These are phyloP conservation scores for Dipodomys spectabilis DNA, from an alignment of 2,113 vertebrate genomes.

Conservation along the genomic window DNA sequence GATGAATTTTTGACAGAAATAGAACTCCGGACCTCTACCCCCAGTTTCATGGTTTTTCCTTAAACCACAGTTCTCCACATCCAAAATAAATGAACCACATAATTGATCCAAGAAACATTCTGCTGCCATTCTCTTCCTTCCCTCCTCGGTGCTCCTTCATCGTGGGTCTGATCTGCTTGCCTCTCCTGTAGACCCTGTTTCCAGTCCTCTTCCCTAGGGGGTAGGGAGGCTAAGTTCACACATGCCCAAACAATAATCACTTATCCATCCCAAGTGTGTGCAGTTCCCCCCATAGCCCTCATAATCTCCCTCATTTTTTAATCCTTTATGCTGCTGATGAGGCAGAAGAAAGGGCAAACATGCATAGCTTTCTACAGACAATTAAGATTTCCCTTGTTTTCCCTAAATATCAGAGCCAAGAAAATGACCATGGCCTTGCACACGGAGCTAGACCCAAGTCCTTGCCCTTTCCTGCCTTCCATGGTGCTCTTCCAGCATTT, in stretches of 20 bases:
- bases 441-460: not conserved
- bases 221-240: not conserved
- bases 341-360: not conserved
- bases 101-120: not conserved
- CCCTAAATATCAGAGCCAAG: conserved; percentile 17
- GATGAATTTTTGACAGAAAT: not conserved
- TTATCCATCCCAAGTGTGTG: not conserved
- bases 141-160: not conserved
- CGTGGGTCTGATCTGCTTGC: not conserved
- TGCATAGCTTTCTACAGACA: not conserved
- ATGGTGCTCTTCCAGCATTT: not conserved
- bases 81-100: not conserved
- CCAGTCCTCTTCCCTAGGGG: not conserved
- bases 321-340: not conserved
- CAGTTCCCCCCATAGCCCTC: not conserved
- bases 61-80: not conserved
- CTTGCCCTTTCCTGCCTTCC: not conserved
- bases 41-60: not conserved
- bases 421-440: not conserved
- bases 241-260: not conserved
- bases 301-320: not conserved
- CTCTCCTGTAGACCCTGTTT: not conserved
- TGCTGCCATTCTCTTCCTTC: not conserved
- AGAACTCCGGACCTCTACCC: not conserved
- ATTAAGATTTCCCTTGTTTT: not conserved